These are phyloP conservation scores for Margaritifera margaritifera DNA, from an alignment of 2,888 invertebrate species.

Conservation along the genomic window DNA sequence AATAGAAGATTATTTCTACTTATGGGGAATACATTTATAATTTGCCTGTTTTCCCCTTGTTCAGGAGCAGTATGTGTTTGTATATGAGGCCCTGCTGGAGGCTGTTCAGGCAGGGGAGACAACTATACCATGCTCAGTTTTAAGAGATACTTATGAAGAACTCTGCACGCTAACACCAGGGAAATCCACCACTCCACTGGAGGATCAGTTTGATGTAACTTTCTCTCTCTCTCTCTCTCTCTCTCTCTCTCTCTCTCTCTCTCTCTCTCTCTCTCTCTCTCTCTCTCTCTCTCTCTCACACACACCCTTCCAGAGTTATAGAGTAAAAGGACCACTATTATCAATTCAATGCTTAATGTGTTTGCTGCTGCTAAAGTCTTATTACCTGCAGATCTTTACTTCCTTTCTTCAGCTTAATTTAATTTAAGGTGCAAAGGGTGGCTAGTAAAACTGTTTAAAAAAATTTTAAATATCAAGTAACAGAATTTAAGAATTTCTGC, in stretches of 20 bases:
- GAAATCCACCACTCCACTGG: conserved; percentile 49
- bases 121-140: conserved; percentile 57
- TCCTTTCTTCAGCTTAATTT: no score
- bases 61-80: conserved; percentile 68
- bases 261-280: background rate
- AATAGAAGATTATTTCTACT: background rate
- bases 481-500: no score
- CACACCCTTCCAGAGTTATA: background rate
- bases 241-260: conserved; percentile 1
- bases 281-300: background rate
- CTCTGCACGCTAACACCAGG: conserved; percentile 50
- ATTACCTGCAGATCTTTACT: no score
- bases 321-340: no score
- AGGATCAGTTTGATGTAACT: conserved; percentile 68
- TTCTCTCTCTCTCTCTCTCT: background rate
- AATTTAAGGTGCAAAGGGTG: no score
- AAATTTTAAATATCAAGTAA: no score
- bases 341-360: no score
- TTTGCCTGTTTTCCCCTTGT: conserved; percentile 8
- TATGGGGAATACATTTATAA: background rate
- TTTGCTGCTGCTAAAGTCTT: no score
- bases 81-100: conserved; percentile 65
- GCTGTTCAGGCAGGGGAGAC: conserved; percentile 62
- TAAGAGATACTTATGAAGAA: conserved; percentile 55
- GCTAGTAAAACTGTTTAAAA: no score